These are phyloP conservation scores for Rhadinocentrus ornatus DNA, from an alignment of 2,797 vertebrate genomes.

Conservation along the genomic window DNA sequence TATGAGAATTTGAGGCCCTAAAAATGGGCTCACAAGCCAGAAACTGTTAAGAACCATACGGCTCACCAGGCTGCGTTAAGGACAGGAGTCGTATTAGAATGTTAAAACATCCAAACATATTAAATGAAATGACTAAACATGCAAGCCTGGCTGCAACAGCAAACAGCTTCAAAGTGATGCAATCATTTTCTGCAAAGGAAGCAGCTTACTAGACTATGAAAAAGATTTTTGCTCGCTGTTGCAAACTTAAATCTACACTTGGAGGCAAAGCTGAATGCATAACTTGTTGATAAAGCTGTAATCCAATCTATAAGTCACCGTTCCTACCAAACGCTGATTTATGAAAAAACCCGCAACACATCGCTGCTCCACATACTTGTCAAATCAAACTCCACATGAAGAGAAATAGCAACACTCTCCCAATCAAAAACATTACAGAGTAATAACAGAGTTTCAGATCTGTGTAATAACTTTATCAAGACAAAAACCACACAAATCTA, in stretches of 20 bases:
- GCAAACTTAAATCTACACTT: conserved; percentile 11
- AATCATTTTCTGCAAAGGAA: background rate
- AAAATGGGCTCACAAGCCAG: conserved; percentile 15
- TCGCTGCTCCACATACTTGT: background rate
- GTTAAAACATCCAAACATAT: conserved; percentile 19
- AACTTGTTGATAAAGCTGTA: conserved; percentile 16
- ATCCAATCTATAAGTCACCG: background rate
- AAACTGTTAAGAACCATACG: background rate
- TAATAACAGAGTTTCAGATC: background rate
- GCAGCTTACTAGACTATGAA: conserved; percentile 27
- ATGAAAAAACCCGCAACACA: conserved; percentile 5
- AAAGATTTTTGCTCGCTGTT: background rate
- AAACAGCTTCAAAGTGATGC: conserved; percentile 7
- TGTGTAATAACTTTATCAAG: conserved; percentile 13
- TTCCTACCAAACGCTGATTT: background rate
- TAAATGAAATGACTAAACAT: conserved; percentile 11
- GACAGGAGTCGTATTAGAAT: background rate
- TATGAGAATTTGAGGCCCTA: conserved; percentile 27
- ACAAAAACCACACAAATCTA: conserved; percentile 1
- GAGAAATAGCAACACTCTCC: background rate
- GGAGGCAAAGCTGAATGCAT: conserved; percentile 8
- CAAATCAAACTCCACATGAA: background rate
- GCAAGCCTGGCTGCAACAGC: conserved; percentile 21
- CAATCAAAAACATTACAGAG: background rate
- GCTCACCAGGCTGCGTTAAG: background rate